phyloP scores from a whole-genome alignment of 1,140 invertebrate species.

The Acyrthosiphon pisum region DNA sequence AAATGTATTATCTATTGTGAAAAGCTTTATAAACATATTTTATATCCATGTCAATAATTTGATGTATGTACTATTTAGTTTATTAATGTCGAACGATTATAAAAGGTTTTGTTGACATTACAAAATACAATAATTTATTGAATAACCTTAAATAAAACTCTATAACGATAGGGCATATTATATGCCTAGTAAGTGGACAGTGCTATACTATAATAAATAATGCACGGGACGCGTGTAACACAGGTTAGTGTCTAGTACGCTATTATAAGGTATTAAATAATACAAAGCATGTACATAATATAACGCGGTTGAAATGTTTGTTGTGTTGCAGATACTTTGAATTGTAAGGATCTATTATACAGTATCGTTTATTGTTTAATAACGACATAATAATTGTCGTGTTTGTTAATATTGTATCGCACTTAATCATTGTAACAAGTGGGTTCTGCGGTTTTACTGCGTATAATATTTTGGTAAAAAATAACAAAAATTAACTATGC shows the following conservation, averaged over 20 bases:
- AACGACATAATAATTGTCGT: background rate
- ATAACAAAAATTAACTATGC: background rate
- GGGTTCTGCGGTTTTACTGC: background rate
- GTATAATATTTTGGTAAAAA: background rate
- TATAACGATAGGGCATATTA: background rate
- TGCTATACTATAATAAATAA: background rate
- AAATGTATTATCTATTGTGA: background rate
- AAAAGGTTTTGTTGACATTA: background rate
- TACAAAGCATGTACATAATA: background rate
- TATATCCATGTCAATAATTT: background rate
- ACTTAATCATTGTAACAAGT: background rate
- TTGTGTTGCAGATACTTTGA: slow-evolving; percentile 19
- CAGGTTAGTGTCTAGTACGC: background rate
- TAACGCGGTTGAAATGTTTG: background rate
- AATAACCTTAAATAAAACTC: background rate
- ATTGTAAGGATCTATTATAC: background rate
- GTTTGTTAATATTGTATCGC: background rate
- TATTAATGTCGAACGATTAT: background rate
- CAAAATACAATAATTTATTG: background rate
- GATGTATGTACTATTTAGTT: background rate
- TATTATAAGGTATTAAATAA: background rate
- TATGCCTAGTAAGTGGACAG: background rate
- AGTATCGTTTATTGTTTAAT: background rate
- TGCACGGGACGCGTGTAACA: background rate
- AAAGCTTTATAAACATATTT: background rate